These are phyloP conservation scores for Epistrophella euchroma DNA, from an alignment of 2,888 invertebrate genomes.

Conservation along the genomic window DNA sequence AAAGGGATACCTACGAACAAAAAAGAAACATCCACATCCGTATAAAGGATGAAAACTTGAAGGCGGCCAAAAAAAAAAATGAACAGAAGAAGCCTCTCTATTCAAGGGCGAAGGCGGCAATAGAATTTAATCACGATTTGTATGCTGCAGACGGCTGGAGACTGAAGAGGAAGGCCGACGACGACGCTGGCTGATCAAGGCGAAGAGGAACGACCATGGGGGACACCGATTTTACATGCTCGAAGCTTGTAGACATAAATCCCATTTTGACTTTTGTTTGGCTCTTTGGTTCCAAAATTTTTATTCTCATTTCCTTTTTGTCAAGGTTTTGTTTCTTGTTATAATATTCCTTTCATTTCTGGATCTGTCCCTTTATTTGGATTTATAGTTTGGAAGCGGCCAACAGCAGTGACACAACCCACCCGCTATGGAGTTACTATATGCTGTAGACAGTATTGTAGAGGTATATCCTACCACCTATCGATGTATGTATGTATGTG, in stretches of 20 bases:
- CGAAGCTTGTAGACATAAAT: constrained; percentile 75
- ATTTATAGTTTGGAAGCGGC: constrained; percentile 66
- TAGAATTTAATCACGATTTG: constrained; percentile 76
- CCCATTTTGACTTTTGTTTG: constrained; percentile 74
- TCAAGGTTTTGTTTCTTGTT: constrained; percentile 28
- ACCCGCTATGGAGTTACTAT: constrained; percentile 47
- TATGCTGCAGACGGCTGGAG: constrained; percentile 41
- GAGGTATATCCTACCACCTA: no score
- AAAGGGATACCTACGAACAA: constrained; percentile 16
- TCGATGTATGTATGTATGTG: no score
- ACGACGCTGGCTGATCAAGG: constrained; percentile 2
- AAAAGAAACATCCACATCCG: constrained; percentile 54
- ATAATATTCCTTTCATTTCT: constrained; percentile 31
- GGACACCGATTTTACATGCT: constrained; percentile 68
- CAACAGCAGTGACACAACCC: constrained; percentile 47
- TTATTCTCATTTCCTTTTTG: constrained; percentile 23
- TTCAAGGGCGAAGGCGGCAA: constrained; percentile 68
- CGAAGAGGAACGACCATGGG: constrained; percentile 39
- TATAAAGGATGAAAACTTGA: constrained; percentile 70
- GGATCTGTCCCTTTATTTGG: constrained; percentile 71
- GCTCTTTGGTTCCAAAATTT: constrained; percentile 49
- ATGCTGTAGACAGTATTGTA: no score
- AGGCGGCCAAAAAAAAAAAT: constrained; percentile 45
- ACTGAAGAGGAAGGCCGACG: neutral
- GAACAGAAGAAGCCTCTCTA: constrained; percentile 37